Evolutionary conservation across 2,113 vertebrate genomes (phyloP).

Genomic region (Silurus meridionalis): DNA sequence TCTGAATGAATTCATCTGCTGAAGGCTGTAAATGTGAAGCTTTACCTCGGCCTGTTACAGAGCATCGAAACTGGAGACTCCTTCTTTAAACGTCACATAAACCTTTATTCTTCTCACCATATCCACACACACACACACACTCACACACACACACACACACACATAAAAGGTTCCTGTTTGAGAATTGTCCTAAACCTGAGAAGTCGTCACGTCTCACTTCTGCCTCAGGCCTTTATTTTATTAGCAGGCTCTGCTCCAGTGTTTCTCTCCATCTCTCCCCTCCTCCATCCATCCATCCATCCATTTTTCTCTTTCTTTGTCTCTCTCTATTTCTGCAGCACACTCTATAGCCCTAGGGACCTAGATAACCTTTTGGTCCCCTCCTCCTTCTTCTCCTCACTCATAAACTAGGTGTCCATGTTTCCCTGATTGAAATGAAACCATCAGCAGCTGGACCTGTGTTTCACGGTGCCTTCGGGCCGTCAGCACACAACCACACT

Average conservation of each 20-base stretch:
- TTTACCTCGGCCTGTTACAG: neutral
- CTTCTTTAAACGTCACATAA: neutral
- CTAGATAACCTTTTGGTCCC: slow-evolving; percentile 63
- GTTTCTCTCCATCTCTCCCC: slow-evolving; percentile 14
- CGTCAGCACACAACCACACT: neutral
- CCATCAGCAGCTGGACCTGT: slow-evolving; percentile 58
- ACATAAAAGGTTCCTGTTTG: neutral
- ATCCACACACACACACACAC: neutral
- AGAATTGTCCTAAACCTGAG: neutral
- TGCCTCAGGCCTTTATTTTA: slow-evolving; percentile 11
- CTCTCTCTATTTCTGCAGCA: neutral
- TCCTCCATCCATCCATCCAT: neutral
- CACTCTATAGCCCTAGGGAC: slow-evolving; percentile 40
- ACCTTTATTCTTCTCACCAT: neutral
- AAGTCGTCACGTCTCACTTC: neutral
- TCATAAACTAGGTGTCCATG: slow-evolving; percentile 47
- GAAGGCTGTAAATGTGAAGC: neutral
- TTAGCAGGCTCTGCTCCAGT: slow-evolving; percentile 5
- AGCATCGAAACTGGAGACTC: neutral
- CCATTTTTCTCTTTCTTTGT: neutral
- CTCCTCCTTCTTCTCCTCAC: slow-evolving; percentile 3
- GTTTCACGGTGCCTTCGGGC: slow-evolving; percentile 10
- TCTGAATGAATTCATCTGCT: no score
- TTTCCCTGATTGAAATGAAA: slow-evolving; percentile 55
- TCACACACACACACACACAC: neutral